Base-by-base conservation (phyloP, 30 jellyfish, hydroid and myxozoan genomes). In the Aurelia sp. region DNA sequence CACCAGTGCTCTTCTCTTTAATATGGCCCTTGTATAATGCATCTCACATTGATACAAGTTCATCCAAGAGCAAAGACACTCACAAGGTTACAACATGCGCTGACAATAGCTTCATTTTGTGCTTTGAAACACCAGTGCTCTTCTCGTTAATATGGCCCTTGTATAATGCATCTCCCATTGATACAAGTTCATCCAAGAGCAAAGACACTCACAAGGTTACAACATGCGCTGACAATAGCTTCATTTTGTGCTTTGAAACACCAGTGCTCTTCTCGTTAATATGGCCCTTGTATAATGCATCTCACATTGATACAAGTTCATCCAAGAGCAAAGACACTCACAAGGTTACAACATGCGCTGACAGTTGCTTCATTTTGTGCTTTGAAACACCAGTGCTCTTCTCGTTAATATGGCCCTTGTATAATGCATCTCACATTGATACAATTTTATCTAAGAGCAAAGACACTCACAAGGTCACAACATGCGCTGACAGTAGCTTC, bases 161-260 rank as follows among this genome's bases (percentile, higher is more conserved):
- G 69, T 59, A 59, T 59, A 59, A 59, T 21, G 31, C 69, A 17
- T 59, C 69, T 59, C 69, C 4, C 69, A 13, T 59, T 59, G 67
- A 13, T 59, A 59, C 23, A 59, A 59, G 48, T 37, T 37, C 0
- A 8, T 37, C 1, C 3, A 0, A 1, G 67, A 0, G 23, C 6
- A 20, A 58, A 58, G 20, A 58, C 20, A 58, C 7, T 2, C 4
- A 4, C 44, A 35, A 35, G 48, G 48, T 8, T 37, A 37, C 3
- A 37, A 37, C 3, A 44, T 15, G 55, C 55, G 0, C 13, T 7
- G 55, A 44, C 13, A 2, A 16, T 44, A 0, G 15, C 15, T 44
- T 44, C 55, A 44, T 44, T 44, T 7, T 8, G 55, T 44, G 15
- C 16, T 12, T 44, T 44, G 55, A 44, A 44, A 7, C 55, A 10